Percentiles rank a stretch among this genome's conserved stretches.
Conservation (phyloP, 1,140 invertebrate genomes). For the Coenobita brevimanus region DNA sequence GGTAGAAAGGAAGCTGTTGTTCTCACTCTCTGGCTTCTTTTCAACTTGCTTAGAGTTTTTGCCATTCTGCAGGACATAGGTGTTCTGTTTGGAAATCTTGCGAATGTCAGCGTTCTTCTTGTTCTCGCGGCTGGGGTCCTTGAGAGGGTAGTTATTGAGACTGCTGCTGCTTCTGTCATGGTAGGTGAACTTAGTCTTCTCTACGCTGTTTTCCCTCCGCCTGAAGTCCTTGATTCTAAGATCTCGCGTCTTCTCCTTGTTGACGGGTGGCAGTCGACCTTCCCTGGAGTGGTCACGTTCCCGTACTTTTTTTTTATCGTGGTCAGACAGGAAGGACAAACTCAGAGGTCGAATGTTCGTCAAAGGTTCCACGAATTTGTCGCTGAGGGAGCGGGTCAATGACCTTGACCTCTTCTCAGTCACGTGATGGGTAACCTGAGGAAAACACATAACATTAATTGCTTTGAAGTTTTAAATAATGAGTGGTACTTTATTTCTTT, state of each 20-base stretch:
- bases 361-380: constrained; percentile 55
- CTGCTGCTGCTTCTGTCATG: constrained; percentile 49
- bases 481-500: too few relatives aligned
- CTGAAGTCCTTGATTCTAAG: constrained; percentile 44
- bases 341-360: constrained; percentile 37
- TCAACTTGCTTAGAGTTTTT: constrained; percentile 43
- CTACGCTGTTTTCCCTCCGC: constrained; percentile 41
- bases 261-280: constrained; percentile 17
- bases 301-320: constrained; percentile 51
- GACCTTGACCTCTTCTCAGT: constrained; percentile 64
- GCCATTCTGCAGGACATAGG: constrained; percentile 56
- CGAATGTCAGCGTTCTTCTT: constrained; percentile 48
- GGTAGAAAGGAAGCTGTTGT: constrained; percentile 25
- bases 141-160: constrained; percentile 41
- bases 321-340: constrained; percentile 49
- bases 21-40: constrained; percentile 45
- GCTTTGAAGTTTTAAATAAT: too few relatives aligned
- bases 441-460: too few relatives aligned
- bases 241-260: constrained; percentile 54
- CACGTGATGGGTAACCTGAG: constrained; percentile 67
- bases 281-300: constrained; percentile 51
- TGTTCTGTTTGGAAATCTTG: constrained; percentile 58
- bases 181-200: constrained; percentile 59
- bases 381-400: constrained; percentile 47
- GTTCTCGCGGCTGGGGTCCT: constrained; percentile 29